Base-by-base conservation (phyloP, 1,140 invertebrate species). In the Tetramorium alpestre region DNA sequence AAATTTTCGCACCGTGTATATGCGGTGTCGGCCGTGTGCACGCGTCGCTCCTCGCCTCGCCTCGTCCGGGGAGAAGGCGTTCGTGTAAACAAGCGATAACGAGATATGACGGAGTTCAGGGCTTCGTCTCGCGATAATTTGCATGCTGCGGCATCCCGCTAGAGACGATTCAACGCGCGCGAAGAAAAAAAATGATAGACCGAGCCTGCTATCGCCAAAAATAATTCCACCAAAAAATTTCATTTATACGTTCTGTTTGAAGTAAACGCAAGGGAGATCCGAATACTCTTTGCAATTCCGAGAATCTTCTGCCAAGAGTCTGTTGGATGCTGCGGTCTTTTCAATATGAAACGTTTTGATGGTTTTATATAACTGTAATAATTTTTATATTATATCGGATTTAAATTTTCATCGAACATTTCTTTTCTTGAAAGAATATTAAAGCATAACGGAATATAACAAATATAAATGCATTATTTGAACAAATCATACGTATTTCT, bases 1-100 rank as follows among this genome's bases (percentile, higher is more conserved):
- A 89, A 90, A 88, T 87, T 87, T 85, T 85, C 89, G 33, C 80
- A 70, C 76, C 87, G 85, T 49, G 44, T 60, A 70, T 51, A 85
- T n/a, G n/a, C 47, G 7, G 3, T 25, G 65, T 13, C 41, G 41
- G 25, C 33, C 16, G 47, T 49, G 33, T 56, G 22, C 6, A 65
- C 58, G 38, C 84, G 67, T 41, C 84, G 56, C 60, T 13, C 44
- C 33, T 22, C 72, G 44, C 44, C 51, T 33, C 69, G 51, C 41
- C 51, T 38, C 25, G 16, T 11, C n/a, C 67, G 11, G 6, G 28
- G 28, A n/a, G 25, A 56, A 56, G 44, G 49, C 18, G 51, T 44
- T 22, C 67, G 58, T 80, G 76, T 64, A 89, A 89, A 89, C 73
- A 77, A 47, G 44, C 84, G 88, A 87, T 89, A 90, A 87, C 60